phyloP scores from a whole-genome alignment of 2,113 vertebrate genomes.

The Electrona antarctica region DNA sequence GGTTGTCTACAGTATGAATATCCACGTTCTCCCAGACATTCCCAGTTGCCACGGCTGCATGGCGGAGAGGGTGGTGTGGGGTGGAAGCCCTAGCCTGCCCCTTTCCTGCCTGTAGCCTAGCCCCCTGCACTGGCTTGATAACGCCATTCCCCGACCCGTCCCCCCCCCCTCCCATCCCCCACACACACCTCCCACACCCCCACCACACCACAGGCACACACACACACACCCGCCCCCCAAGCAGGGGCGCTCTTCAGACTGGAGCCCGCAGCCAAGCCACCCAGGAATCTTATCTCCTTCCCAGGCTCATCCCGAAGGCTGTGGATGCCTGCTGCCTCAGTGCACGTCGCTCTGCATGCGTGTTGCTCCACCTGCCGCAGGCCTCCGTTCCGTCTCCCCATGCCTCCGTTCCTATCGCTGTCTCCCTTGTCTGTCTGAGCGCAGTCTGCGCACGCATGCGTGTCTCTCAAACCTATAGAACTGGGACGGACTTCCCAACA shows the following conservation, averaged over 20 bases:
- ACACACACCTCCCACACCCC: constrained; percentile 44
- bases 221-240: constrained; percentile 28
- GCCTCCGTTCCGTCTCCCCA: constrained; percentile 9
- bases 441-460: background rate
- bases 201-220: background rate
- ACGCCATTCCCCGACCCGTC: constrained; percentile 29
- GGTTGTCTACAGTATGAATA: too few relatives aligned
- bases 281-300: constrained; percentile 83
- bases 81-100: constrained; percentile 66
- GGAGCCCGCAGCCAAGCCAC: constrained; percentile 75
- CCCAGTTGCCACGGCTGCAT: constrained; percentile 21
- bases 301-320: constrained; percentile 67
- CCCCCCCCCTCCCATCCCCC: constrained; percentile 4
- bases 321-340: constrained; percentile 39
- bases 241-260: constrained; percentile 71
- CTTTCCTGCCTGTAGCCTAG: constrained; percentile 49
- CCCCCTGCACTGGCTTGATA: constrained; percentile 78
- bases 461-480: too few relatives aligned
- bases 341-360: constrained; percentile 22
- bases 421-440: background rate
- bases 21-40: too few relatives aligned
- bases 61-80: constrained; percentile 23
- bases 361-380: background rate
- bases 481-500: too few relatives aligned
- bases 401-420: background rate